A percentile compares a stretch with the other conserved stretches of the same genome.
phyloP scores from a whole-genome alignment of 2,113 vertebrate genomes.

The Lynx canadensis region DNA sequence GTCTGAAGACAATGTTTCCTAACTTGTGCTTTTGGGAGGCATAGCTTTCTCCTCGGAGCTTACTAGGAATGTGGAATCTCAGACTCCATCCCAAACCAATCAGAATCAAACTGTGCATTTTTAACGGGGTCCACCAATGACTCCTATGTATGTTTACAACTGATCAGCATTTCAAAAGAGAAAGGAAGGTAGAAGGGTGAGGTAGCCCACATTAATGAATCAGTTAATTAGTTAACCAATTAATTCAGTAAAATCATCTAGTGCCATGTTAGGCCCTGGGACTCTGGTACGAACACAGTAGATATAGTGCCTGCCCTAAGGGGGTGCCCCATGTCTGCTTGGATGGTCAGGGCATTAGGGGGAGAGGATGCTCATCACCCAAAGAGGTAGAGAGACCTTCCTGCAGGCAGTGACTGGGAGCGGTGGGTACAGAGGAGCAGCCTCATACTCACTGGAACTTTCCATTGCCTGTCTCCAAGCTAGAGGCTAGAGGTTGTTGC shows the following conservation, averaged over 20 bases:
- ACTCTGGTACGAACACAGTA: accelerated
- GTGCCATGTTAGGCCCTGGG: not conserved
- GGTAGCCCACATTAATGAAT: not conserved
- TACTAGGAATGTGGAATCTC: not conserved
- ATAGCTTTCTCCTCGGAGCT: not conserved
- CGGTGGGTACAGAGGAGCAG: not conserved
- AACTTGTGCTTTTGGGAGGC: not conserved
- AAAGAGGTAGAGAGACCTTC: not conserved
- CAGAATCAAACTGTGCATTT: not conserved
- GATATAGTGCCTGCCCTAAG: not conserved
- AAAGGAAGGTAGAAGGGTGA: not conserved
- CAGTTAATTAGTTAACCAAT: not conserved
- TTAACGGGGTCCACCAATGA: not conserved
- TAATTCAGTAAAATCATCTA: not conserved
- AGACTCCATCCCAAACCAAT: not conserved
- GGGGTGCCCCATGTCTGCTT: accelerated
- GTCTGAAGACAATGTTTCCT: not conserved
- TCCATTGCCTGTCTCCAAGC: not conserved
- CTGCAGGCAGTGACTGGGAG: not conserved
- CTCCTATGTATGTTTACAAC: no score
- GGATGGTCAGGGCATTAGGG: no score
- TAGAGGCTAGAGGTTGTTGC: not conserved
- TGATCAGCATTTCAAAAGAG: not conserved
- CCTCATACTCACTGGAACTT: not conserved
- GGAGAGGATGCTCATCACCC: accelerated